Percentiles rank a stretch among this genome's conserved stretches.
phyloP scores from a whole-genome alignment of 2,797 vertebrate species.

The Acestrorhynchus altus region DNA sequence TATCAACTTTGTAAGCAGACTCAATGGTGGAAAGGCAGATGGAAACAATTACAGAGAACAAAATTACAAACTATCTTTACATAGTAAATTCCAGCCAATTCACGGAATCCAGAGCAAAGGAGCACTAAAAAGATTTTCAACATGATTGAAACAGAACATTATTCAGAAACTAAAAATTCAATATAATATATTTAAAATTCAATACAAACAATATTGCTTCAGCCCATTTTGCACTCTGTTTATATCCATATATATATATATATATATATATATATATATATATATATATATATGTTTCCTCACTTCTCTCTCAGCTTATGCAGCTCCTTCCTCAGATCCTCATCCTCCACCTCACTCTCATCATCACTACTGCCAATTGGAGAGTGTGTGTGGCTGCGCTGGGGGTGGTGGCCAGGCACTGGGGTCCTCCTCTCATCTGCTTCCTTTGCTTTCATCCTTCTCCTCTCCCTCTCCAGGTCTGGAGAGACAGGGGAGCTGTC shows the following conservation, averaged over 20 bases:
- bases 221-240: no score
- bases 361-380: constrained; percentile 89
- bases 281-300: no score
- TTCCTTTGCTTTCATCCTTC: constrained; percentile 73
- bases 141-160: no score
- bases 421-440: constrained; percentile 75
- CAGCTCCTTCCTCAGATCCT: constrained; percentile 87
- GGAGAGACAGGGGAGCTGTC: constrained; percentile 79
- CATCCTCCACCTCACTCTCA: constrained; percentile 89
- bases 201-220: no score
- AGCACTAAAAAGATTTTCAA: no score
- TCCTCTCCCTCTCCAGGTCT: constrained; percentile 72
- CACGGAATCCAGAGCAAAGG: no score
- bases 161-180: no score
- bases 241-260: no score
- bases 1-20: neutral
- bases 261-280: no score
- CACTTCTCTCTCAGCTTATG: constrained; percentile 91
- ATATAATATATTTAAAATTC: no score
- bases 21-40: neutral
- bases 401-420: constrained; percentile 64
- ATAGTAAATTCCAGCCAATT: no score
- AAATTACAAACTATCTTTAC: no score
- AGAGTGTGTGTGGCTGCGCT: constrained; percentile 81
- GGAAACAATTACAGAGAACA: neutral